A percentile compares a stretch with the other conserved stretches of the same genome.
Conservation (phyloP, 1,140 invertebrate genomes). For the Alviniconcha marisindica region DNA sequence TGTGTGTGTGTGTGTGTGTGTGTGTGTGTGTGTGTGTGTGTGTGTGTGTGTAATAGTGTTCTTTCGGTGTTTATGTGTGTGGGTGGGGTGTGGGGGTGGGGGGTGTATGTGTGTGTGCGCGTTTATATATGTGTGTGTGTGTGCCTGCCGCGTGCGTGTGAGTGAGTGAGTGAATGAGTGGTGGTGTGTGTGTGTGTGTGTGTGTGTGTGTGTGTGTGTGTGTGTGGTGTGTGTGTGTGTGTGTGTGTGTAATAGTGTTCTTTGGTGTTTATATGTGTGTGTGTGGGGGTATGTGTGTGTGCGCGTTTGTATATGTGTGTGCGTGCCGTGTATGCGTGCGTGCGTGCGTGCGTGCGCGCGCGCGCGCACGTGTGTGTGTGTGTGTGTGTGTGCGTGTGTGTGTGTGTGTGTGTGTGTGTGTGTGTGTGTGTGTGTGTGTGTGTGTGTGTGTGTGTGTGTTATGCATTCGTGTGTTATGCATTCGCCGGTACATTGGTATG, state of each 20-base stretch:
- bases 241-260: not conserved
- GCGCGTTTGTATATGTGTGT: conserved; percentile 8
- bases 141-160: not conserved
- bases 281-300: conserved; percentile 1
- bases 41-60: not conserved
- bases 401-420: conserved; percentile 25
- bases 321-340: not conserved
- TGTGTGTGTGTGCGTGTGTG: conserved; percentile 27
- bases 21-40: not conserved
- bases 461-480: no score
- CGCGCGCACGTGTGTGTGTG: not conserved
- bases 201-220: not conserved
- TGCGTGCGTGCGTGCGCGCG: not conserved
- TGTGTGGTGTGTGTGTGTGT: not conserved
- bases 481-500: no score
- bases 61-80: no score
- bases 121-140: not conserved
- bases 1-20: not conserved
- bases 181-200: no score
- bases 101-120: not conserved
- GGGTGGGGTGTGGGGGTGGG: no score
- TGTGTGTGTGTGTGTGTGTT: not conserved
- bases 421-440: not conserved
- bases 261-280: no score
- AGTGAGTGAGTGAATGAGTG: not conserved